Evolutionary conservation across 53 echinoderm and acorn worm genomes (phyloP), one percentile per base, ranked within the genome.

Genomic region (Glandiceps talaboti): DNA sequence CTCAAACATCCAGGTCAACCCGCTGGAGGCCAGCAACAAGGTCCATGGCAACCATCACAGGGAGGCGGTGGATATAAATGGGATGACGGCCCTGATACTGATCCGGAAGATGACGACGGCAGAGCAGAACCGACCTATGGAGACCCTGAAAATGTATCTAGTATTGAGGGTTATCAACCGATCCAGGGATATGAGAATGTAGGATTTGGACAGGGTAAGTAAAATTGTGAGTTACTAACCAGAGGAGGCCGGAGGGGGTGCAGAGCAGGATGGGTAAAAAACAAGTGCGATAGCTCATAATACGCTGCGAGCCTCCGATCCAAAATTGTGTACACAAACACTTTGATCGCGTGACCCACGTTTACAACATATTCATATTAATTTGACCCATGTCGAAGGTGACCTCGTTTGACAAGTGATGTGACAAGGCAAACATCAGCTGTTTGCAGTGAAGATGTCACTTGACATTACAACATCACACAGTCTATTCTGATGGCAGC

Each of bases 71-170:
- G 86, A 12, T 86, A 83, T 80, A 80, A 89, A 32, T 86, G 86
- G 80, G 89, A 88, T 80, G 80, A 89, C 28, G 86, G 73, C 0
- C 86, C 89, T 12, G 89, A 89, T 26, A 76, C 86, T 1, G 89
- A 89, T 32, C 83, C 89, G 1, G 89, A 89, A 1, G 89, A 89
- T 20, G 85, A 82, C 32, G 81, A 73, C 25, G 74, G n/a, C 27
- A 79, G 33, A 12, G 30, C 79, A 0, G 25, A 33, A 1, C 83
- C 86, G 30, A 45, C 20, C 6, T 20, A 45, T 12, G 64, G 64
- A 20, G 64, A 45, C 20, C 64, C 64, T 12, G 20, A 6, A 12
- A 45, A 45, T 20, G 20, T 45, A 6, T 12, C 64, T 45, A 32
- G 79, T 26, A 25, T 79, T 0, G 77, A 30, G 6, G 26, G 73